Evolutionary conservation across 1,140 invertebrate genomes (phyloP), one percentile per base, ranked within the genome.

Genomic region (Venturia canescens): DNA sequence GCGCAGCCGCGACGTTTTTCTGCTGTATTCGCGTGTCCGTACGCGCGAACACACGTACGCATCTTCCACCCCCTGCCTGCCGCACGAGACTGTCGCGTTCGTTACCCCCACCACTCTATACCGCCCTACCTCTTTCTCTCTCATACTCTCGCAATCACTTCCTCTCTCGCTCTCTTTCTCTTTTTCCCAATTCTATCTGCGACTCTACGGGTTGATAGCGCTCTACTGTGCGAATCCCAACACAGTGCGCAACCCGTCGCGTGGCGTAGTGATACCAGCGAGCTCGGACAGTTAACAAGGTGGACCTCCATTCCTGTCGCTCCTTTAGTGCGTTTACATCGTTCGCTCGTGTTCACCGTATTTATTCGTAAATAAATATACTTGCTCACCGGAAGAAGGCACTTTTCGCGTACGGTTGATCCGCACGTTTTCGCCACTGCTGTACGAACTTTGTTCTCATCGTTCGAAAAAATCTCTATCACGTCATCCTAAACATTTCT

Each of bases 181-280:
- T 7, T 27, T 67, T 76, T 23, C 80, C 23, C 60, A 23, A n/a
- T 57, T 57, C 53, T n/a, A 23, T 23, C 53, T 57, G 53, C 53
- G 53, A 9, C n/a, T 48, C 53, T 75, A 80, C 82, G 78, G 21
- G 11, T 44, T 18, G 11, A 31, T 67, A 67, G 60, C 50, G 6
- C n/a, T 31, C 74, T 60, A 18, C 48, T 67, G 18, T 76, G 83
- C 81, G 81, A 82, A 78, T 78, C 63, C 38, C 63, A 69, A 69
- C 66, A 83, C 66, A 83, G 44, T 83, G 83, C 67, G 83, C 83
- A 83, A 84, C 80, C 83, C 85, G 82, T 85, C 79, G 84, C 84
- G 80, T 84, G 87, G 89, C 88, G 88, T 87, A 91, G 88, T 87
- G 86, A 90, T 91, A 89, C 84, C 67, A 84, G 78, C 84, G 84